phyloP scores from a whole-genome alignment of 2,888 invertebrate species.

The Orchesellides sinensis region DNA sequence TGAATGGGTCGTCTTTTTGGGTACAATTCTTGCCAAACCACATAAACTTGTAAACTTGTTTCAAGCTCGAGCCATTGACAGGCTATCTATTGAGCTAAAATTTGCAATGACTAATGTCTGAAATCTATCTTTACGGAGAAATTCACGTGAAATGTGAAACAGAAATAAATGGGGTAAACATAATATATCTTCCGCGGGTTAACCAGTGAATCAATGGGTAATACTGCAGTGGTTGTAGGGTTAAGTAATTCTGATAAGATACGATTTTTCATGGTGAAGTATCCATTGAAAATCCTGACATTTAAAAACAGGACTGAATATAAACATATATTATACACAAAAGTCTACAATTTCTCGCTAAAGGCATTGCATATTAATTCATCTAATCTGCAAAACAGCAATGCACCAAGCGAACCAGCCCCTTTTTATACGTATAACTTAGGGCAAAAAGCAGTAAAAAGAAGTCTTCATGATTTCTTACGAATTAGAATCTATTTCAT shows the following conservation, averaged over 20 bases:
- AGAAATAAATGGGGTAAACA: not conserved
- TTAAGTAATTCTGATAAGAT: no score
- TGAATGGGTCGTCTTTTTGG: not conserved
- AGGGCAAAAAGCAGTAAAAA: constrained; percentile 28
- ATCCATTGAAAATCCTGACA: no score
- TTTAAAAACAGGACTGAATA: no score
- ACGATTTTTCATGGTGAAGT: no score
- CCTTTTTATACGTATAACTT: constrained; percentile 7
- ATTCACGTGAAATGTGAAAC: not conserved
- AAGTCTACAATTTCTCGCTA: constrained; percentile 1
- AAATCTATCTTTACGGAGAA: not conserved
- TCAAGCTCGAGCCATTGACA: constrained; percentile 36
- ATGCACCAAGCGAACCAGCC: constrained; percentile 41
- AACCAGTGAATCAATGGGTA: not conserved
- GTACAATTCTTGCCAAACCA: constrained; percentile 6
- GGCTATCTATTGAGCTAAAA: constrained; percentile 32
- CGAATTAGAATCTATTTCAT: constrained; percentile 31
- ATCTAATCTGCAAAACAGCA: constrained; percentile 33
- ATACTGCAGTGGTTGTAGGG: not conserved
- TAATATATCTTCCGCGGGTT: no score
- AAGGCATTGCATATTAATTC: constrained; percentile 18
- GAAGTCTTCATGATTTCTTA: constrained; percentile 11
- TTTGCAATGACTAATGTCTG: constrained; percentile 16
- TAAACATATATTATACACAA: no score
- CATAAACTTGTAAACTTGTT: constrained; percentile 35